A percentile compares a stretch with the other conserved stretches of the same genome.
phyloP scores from a whole-genome alignment of 2,888 invertebrate genomes.

The Heliconius aoede region DNA sequence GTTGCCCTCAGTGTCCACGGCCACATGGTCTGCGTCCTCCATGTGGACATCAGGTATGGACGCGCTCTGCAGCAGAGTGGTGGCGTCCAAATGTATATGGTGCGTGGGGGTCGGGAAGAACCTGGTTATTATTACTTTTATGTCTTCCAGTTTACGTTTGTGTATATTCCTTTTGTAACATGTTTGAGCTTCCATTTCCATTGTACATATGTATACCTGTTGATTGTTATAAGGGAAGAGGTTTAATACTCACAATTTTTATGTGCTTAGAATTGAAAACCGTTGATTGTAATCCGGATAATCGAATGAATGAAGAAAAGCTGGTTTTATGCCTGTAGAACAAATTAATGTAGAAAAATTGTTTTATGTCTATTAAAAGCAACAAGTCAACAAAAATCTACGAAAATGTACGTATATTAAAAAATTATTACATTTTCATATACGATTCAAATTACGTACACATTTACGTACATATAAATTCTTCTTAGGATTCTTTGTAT shows the following conservation, averaged over 20 bases:
- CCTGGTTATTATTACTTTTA: slow-evolving; percentile 87
- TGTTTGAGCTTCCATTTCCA: slow-evolving; percentile 90
- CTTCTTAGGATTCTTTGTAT: too few relatives aligned
- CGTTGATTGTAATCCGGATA: too few relatives aligned
- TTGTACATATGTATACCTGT: slow-evolving; percentile 95
- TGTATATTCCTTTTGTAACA: slow-evolving; percentile 95
- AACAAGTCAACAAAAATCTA: too few relatives aligned
- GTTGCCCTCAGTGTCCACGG: slow-evolving; percentile 72
- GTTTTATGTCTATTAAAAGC: too few relatives aligned
- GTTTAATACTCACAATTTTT: neutral
- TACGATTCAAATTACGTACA: too few relatives aligned
- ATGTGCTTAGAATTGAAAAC: too few relatives aligned
- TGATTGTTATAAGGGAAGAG: slow-evolving; percentile 37
- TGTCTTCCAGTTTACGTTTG: slow-evolving; percentile 89
- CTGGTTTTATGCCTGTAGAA: too few relatives aligned
- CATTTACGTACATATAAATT: too few relatives aligned
- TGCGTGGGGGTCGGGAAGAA: slow-evolving; percentile 93
- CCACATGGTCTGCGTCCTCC: slow-evolving; percentile 86
- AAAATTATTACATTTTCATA: too few relatives aligned
- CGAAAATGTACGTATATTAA: too few relatives aligned
- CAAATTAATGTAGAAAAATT: too few relatives aligned
- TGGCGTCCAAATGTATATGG: slow-evolving; percentile 91
- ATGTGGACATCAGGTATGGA: slow-evolving; percentile 93
- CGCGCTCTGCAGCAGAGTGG: slow-evolving; percentile 91
- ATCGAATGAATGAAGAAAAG: too few relatives aligned